Conservation (phyloP, 1,140 invertebrate species). For the Papilio dardanus region DNA sequence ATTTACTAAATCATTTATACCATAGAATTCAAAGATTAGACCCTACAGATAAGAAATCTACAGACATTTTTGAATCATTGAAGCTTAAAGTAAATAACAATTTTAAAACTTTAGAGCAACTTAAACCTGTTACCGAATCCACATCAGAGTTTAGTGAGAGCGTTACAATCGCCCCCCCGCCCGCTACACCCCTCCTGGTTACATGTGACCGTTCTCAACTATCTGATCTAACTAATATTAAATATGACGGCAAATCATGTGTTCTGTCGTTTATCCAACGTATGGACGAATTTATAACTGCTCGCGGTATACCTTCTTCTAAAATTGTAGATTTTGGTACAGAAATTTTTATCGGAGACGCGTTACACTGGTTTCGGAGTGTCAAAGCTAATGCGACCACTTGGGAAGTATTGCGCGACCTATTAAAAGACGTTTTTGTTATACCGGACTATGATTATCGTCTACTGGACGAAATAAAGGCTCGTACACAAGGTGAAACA, state of each 20-base stretch:
- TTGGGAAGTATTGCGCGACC: conserved; percentile 43
- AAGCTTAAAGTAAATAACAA: conserved; percentile 3
- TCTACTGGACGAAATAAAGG: conserved; percentile 48
- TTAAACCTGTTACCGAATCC: not conserved
- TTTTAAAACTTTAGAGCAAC: conserved; percentile 14
- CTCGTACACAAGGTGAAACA: conserved; percentile 50
- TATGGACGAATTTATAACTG: conserved; percentile 40
- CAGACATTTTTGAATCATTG: conserved; percentile 1
- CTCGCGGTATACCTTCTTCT: conserved; percentile 39
- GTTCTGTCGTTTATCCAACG: conserved; percentile 44
- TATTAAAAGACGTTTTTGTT: conserved; percentile 50
- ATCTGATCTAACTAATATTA: conserved; percentile 43
- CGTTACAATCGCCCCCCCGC: conserved; percentile 14
- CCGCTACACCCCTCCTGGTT: conserved; percentile 21
- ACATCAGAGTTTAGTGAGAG: conserved; percentile 33
- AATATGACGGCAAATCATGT: conserved; percentile 46
- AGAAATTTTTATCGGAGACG: conserved; percentile 52
- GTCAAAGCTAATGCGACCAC: conserved; percentile 30
- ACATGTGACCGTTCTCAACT: conserved; percentile 28
- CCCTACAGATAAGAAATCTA: conserved; percentile 19
- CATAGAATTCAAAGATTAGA: conserved; percentile 45
- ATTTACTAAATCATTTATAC: conserved; percentile 46
- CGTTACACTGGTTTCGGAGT: conserved; percentile 50
- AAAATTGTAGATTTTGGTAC: conserved; percentile 42
- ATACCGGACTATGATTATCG: conserved; percentile 52